These are phyloP conservation scores for Yponomeuta evonymella DNA, from an alignment of 2,888 invertebrate species.

Conservation along the genomic window DNA sequence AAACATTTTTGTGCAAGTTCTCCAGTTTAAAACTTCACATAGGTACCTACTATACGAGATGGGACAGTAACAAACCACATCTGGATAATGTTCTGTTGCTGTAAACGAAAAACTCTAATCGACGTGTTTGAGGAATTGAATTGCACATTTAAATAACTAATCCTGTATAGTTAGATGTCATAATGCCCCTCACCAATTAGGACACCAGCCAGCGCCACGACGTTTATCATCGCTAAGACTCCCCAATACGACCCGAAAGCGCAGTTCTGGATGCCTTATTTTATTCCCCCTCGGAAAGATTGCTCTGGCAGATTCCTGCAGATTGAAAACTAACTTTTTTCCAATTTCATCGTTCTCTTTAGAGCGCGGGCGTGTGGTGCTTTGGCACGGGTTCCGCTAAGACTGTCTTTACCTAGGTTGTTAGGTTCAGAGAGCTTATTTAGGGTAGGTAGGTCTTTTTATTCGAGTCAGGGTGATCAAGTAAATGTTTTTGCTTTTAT, in stretches of 20 bases:
- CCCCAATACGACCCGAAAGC: background rate
- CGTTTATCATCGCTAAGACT: background rate
- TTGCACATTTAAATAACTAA: too few species aligned
- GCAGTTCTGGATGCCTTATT: background rate
- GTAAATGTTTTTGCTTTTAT: too few species aligned
- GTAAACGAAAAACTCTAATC: too few species aligned
- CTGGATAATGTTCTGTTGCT: too few species aligned
- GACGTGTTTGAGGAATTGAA: too few species aligned
- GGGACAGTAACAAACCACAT: too few species aligned
- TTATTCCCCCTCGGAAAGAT: background rate
- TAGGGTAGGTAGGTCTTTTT: background rate
- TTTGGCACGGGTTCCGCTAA: background rate
- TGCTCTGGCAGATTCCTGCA: background rate
- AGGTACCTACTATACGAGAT: too few species aligned
- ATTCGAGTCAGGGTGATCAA: background rate
- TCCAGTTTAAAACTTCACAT: too few species aligned
- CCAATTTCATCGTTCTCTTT: background rate
- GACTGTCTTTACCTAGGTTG: background rate
- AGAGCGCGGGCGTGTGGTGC: background rate
- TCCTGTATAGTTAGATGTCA: too few species aligned
- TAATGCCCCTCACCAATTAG: too few species aligned
- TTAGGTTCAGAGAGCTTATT: background rate
- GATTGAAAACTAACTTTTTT: constrained; percentile 2
- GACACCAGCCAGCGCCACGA: too few species aligned
- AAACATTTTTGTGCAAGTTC: too few species aligned